Percentiles rank a stretch among this genome's conserved stretches.
Evolutionary conservation across 2,888 invertebrate genomes (phyloP).

Genomic region (Agrotis segetum): DNA sequence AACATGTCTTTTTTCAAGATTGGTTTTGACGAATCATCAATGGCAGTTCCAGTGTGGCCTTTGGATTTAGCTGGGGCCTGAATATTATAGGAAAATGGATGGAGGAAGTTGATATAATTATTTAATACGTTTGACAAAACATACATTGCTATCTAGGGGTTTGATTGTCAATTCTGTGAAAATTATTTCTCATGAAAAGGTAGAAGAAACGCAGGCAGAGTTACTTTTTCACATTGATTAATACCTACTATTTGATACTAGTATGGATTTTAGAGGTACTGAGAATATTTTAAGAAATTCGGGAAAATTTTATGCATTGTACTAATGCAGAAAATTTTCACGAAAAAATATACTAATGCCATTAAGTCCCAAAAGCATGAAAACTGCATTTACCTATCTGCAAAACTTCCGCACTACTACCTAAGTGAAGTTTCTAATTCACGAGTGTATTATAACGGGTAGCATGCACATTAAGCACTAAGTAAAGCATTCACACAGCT

Average conservation of each 20-base stretch:
- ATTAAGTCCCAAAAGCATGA: background rate
- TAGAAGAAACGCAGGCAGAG: too few relatives aligned
- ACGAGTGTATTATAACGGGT: slow-evolving; percentile 13
- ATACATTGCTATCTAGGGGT: background rate
- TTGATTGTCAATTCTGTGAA: background rate
- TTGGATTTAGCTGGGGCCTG: too few relatives aligned
- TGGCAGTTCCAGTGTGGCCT: too few relatives aligned
- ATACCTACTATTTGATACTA: background rate
- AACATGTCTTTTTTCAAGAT: too few relatives aligned
- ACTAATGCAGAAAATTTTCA: too few relatives aligned
- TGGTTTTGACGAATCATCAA: too few relatives aligned
- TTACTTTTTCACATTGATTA: background rate
- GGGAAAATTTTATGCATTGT: too few relatives aligned
- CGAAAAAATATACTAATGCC: background rate
- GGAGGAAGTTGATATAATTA: too few relatives aligned
- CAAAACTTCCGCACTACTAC: background rate
- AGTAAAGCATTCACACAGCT: slow-evolving; percentile 26
- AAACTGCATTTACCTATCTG: slow-evolving; percentile 15
- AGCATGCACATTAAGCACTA: slow-evolving; percentile 22
- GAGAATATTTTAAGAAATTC: background rate
- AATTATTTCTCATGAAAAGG: background rate
- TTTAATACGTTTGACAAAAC: background rate
- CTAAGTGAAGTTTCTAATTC: background rate
- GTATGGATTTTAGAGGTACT: background rate
- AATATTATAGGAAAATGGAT: too few relatives aligned